phyloP scores from a whole-genome alignment of 1,140 invertebrate species.

The Bombus cullumanus region DNA sequence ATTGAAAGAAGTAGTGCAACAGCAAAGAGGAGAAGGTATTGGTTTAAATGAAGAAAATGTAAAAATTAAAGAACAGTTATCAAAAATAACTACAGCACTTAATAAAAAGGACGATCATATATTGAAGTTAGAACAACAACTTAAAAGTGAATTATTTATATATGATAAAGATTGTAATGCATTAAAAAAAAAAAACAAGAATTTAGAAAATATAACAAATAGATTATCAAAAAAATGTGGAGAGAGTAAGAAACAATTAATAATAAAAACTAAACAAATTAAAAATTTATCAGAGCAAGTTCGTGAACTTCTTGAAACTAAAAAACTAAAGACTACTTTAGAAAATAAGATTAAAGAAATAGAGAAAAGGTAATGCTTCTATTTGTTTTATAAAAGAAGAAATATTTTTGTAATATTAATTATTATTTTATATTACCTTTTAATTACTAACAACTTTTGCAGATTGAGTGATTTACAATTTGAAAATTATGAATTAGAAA shows the following conservation, averaged over 20 bases:
- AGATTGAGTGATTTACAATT: slow-evolving; percentile 51
- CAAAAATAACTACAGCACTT: slow-evolving; percentile 13
- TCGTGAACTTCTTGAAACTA: not conserved
- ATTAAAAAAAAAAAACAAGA: slow-evolving; percentile 19
- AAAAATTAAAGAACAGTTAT: slow-evolving; percentile 35
- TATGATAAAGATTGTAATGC: slow-evolving; percentile 10
- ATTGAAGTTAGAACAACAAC: slow-evolving; percentile 21
- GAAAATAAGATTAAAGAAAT: slow-evolving; percentile 18
- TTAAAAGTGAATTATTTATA: slow-evolving; percentile 10
- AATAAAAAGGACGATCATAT: slow-evolving; percentile 34
- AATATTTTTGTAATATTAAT: not conserved
- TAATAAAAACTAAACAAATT: slow-evolving; percentile 28
- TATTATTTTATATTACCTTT: not conserved
- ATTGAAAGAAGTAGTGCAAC: slow-evolving; percentile 50
- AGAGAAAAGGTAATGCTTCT: slow-evolving; percentile 41
- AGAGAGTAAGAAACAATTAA: slow-evolving; percentile 13
- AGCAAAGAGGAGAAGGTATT: slow-evolving; percentile 53
- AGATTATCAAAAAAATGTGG: slow-evolving; percentile 20
- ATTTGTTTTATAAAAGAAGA: not conserved
- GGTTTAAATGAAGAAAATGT: slow-evolving; percentile 13
- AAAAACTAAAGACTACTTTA: not conserved
- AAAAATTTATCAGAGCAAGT: slow-evolving; percentile 21
- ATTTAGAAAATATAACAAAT: slow-evolving; percentile 22
- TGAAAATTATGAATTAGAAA: slow-evolving; percentile 49
- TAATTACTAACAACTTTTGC: slow-evolving; percentile 10